Conservation (phyloP, 2,113 vertebrate species). For the Malurus cyaneus region DNA sequence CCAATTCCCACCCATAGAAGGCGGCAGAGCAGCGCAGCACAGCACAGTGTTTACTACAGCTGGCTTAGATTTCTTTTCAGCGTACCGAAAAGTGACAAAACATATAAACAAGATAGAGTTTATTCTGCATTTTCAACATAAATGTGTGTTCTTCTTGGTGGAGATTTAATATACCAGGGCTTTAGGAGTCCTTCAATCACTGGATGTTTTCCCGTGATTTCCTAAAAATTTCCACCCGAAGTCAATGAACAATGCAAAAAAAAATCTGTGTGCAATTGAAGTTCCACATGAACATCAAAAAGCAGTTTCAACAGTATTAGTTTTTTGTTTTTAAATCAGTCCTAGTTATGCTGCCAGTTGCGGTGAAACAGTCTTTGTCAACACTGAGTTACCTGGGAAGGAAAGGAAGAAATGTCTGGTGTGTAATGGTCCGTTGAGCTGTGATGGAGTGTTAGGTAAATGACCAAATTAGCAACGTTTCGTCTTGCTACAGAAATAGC, state of each 20-base stretch:
- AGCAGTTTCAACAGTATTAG: not conserved
- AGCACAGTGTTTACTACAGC: not conserved
- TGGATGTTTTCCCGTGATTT: not conserved
- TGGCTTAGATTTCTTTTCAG: not conserved
- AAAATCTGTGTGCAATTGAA: not conserved
- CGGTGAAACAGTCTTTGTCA: not conserved
- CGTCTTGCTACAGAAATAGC: not conserved
- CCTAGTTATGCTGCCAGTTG: not conserved
- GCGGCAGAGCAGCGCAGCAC: not conserved
- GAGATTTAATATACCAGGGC: not conserved
- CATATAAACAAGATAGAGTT: not conserved
- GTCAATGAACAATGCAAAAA: not conserved
- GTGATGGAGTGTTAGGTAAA: not conserved
- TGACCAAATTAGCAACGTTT: not conserved
- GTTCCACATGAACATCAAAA: not conserved
- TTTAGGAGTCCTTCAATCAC: not conserved
- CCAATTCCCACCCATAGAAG: not conserved
- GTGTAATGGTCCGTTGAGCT: not conserved
- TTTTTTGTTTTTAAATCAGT: not conserved
- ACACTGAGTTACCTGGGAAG: not conserved
- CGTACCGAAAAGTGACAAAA: not conserved
- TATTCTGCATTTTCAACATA: not conserved
- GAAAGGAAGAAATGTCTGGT: not conserved
- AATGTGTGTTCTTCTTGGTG: not conserved
- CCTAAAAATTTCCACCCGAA: not conserved